phyloP scores from a whole-genome alignment of 2,888 invertebrate species.

The Pristionchus entomophagus region DNA sequence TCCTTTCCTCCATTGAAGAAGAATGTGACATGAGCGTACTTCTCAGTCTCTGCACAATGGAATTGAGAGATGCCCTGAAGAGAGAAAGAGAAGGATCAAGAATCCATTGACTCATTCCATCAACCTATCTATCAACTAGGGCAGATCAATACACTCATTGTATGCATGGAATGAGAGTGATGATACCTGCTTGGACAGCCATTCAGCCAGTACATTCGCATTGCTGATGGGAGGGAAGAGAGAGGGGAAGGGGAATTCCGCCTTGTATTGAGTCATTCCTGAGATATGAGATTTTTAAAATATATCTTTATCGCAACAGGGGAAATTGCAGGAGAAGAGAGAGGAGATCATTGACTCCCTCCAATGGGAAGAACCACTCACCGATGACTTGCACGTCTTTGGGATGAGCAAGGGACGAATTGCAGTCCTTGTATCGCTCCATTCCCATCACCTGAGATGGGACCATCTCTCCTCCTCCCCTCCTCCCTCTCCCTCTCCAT shows the following conservation, averaged over 20 bases:
- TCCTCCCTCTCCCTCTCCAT: not conserved
- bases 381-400: conserved; percentile 54
- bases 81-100: not conserved
- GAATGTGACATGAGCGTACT: conserved; percentile 79
- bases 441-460: conserved; percentile 66
- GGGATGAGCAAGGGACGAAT: conserved; percentile 67
- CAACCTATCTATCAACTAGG: not conserved
- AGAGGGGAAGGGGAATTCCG: conserved; percentile 77
- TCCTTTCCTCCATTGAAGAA: conserved; percentile 79
- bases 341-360: too few species aligned
- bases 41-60: conserved; percentile 77
- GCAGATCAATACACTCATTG: not conserved
- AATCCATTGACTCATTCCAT: not conserved
- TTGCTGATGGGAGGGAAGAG: conserved; percentile 77
- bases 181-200: conserved; percentile 73
- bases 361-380: not conserved
- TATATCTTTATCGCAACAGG: too few species aligned
- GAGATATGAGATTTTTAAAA: conserved; percentile 34
- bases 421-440: conserved; percentile 71
- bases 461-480: not conserved
- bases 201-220: conserved; percentile 78
- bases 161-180: not conserved
- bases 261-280: conserved; percentile 78
- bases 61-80: conserved; percentile 75
- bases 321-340: too few species aligned